Evolutionary conservation across 1,140 invertebrate species (phyloP), one percentile per base, ranked within the genome.

Genomic region (Microplitis demolitor): DNA sequence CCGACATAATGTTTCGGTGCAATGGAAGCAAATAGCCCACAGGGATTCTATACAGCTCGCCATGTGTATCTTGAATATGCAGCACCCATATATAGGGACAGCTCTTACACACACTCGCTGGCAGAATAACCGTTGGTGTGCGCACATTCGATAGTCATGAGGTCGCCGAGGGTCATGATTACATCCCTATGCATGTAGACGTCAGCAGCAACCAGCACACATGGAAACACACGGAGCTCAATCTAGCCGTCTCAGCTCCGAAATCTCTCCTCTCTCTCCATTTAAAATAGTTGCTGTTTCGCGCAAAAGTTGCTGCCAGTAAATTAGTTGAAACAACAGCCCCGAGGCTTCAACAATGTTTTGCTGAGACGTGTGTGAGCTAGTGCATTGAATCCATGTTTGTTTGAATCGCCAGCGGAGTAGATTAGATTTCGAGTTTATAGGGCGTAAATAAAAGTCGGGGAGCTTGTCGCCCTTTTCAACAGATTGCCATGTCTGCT

Each of bases 261-360:
- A 45, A 45, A 45, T 8, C 14, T 9, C 16, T 33, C n/a, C 13
- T 64, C 13, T 39, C 13, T 3, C 34, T 39, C 34, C 35, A 45
- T 64, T 31, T 33, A 61, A 34, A 39, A 39, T n/a, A 34, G 33
- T 64, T 34, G 4, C 34, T 31, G 14, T 33, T 24, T 61, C 31
- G 8, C 58, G 62, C 11, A 39, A 39, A 64, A 64, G 62, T 64
- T 64, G 62, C 11, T n/a, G 62, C 39, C 11, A 64, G 62, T 64
- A 39, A 64, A 64, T 64, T 35, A 64, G 62, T 64, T 64, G 62
- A 64, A 64, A 64, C 62, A 64, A 64, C 62, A 64, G 35, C 60
- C 62, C 34, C 13, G n/a, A 39, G 62, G 62, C 34, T 11, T 45
- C 5, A 45, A 45, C 39, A 45, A 45, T 45, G 39, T 45, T 45